Evolutionary conservation across 1,140 invertebrate genomes (phyloP), one percentile per base, ranked within the genome.

Genomic region (Drosophila lini): DNA sequence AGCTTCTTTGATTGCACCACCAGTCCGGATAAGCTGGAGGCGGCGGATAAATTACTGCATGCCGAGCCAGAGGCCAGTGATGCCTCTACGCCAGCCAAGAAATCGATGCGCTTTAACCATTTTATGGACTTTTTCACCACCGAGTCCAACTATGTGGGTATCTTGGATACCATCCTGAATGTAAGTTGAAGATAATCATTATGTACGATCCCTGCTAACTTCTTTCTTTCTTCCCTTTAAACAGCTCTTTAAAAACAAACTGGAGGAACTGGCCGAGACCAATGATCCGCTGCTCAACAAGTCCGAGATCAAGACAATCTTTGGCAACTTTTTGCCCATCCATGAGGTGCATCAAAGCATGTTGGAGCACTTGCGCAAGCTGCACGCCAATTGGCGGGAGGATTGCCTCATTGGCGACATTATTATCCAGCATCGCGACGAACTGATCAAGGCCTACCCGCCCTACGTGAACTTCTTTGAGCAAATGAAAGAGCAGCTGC

Each of bases 401-500:
- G 96, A 98, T 80, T 95, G 95, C 76, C 95, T 95, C 81, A 96
- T 98, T 83, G 98, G 97, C 8, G 95, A 96, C 84, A 96, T 99
- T 71, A 96, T 99, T 88, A 94, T 98, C 13, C 96, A 96, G 92
- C 97, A 97, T 91, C 94, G 95, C 45, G 94, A 94, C 28, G 95
- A 96, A 89, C 93, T 99, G 74, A 94, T 97, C 50, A 98, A 97
- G 93, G 97, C 98, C 0, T 99, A 99, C 94, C 98, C 98, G 52
- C 97, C 98, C 7, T 99, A 98, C 93, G 96, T 99, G 11, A 99
- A 99, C 93, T 99, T 97, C 92, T 99, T 99, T 93, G 98, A 99
- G 93, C 97, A 97, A 91, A 98, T 97, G 89, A 99, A 99, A 93
- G 97, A 98, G 88, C 97, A 97, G 93, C 94, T 99, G 78, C 93